Evolutionary conservation across 1,140 invertebrate species (phyloP).

Genomic region (Temnothorax curvispinosus): DNA sequence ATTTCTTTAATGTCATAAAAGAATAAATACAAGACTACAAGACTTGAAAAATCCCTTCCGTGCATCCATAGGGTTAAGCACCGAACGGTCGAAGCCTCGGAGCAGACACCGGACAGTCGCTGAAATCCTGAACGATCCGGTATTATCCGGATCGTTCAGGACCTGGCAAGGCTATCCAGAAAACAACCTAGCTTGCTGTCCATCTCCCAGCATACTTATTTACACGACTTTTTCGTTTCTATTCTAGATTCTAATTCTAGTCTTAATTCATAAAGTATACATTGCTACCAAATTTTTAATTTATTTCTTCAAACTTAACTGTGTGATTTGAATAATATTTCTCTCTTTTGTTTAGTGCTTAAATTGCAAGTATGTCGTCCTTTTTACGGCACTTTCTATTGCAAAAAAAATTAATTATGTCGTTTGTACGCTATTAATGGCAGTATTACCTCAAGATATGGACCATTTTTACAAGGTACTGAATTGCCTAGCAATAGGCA

Average conservation of each 20-base stretch:
- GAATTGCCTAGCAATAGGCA: neutral
- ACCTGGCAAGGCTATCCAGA: constrained; percentile 14
- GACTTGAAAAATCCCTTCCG: neutral
- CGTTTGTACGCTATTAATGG: neutral
- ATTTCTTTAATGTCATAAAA: neutral
- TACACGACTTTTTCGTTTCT: neutral
- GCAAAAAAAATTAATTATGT: neutral
- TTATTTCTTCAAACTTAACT: neutral
- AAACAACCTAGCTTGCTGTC: neutral
- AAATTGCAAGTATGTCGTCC: neutral
- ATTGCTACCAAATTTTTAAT: neutral
- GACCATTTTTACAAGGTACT: neutral
- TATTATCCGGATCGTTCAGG: neutral
- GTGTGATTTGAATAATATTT: neutral
- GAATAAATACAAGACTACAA: neutral
- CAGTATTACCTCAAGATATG: neutral
- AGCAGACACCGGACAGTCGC: neutral
- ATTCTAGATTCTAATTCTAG: neutral
- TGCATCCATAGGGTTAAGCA: neutral
- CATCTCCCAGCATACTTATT: neutral
- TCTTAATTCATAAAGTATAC: neutral
- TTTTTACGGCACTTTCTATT: neutral
- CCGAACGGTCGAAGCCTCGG: neutral
- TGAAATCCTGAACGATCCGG: constrained; percentile 29
- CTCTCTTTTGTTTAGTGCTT: neutral